Percentiles rank a stretch among this genome's conserved stretches.
Conservation (phyloP, 2,888 invertebrate species). For the Syrista parreyssii region DNA sequence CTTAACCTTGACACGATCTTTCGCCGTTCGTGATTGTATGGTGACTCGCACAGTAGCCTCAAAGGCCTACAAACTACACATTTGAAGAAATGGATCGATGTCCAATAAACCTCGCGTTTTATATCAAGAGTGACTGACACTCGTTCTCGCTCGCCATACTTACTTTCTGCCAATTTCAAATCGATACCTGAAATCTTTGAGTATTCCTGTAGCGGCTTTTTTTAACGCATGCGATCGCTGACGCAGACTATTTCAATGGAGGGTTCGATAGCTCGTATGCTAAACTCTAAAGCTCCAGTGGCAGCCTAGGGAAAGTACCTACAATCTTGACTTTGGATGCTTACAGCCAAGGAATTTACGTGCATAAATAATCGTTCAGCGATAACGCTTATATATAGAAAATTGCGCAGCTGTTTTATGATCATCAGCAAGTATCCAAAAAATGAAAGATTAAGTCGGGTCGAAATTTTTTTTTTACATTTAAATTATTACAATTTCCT, state of each 20-base stretch:
- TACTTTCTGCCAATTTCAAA: not conserved
- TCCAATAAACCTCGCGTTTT: not conserved
- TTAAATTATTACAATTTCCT: too few relatives aligned
- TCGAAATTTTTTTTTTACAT: too few relatives aligned
- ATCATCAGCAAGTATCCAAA: too few relatives aligned
- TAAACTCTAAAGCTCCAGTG: not conserved
- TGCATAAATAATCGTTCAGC: not conserved
- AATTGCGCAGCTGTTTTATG: too few relatives aligned
- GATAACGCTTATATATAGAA: not conserved
- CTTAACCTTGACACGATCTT: not conserved
- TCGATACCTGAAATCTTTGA: conserved; percentile 10
- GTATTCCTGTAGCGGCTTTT: conserved; percentile 18
- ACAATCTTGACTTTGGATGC: not conserved
- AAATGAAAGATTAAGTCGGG: too few relatives aligned
- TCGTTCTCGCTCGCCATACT: not conserved
- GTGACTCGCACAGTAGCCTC: not conserved
- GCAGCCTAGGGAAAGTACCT: not conserved
- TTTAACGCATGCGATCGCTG: conserved; percentile 18
- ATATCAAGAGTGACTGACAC: not conserved
- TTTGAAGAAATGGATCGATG: not conserved
- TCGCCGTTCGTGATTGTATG: not conserved
- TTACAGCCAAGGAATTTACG: not conserved
- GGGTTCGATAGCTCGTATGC: conserved; percentile 17
- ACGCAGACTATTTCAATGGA: conserved; percentile 10
- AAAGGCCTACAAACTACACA: not conserved